These are phyloP conservation scores for Pseudomugil tenellus DNA, from an alignment of 2,797 vertebrate species.

Conservation along the genomic window DNA sequence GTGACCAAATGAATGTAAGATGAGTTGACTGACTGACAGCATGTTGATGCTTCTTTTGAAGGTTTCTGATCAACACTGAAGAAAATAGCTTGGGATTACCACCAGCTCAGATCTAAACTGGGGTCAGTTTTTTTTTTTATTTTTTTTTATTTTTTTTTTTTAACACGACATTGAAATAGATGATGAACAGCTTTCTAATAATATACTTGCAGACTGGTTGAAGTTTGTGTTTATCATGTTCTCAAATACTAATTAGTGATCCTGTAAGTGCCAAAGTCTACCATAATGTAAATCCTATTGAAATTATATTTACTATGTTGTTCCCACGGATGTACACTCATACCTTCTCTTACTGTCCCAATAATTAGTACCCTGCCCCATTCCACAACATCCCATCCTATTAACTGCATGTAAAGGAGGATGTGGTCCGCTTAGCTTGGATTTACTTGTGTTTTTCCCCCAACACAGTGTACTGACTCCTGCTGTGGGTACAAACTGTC, in stretches of 20 bases:
- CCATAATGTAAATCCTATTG: slow-evolving; percentile 28
- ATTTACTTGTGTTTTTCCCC: slow-evolving; percentile 75
- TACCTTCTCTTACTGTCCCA: slow-evolving; percentile 47
- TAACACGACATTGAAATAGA: slow-evolving; percentile 25
- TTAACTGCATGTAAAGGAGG: slow-evolving; percentile 70
- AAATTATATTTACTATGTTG: slow-evolving; percentile 18
- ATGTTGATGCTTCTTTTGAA: background rate
- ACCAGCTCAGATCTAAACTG: slow-evolving; percentile 8
- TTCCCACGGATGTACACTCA: slow-evolving; percentile 31
- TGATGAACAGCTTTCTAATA: slow-evolving; percentile 13
- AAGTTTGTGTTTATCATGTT: slow-evolving; percentile 4
- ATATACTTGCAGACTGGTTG: slow-evolving; percentile 21
- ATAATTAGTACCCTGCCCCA: slow-evolving; percentile 51
- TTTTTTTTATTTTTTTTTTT: background rate
- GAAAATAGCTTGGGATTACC: background rate
- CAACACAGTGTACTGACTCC: slow-evolving; percentile 67
- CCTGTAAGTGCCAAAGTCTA: slow-evolving; percentile 10
- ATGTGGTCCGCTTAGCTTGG: slow-evolving; percentile 73
- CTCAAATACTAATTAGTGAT: slow-evolving; percentile 25
- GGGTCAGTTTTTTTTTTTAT: background rate
- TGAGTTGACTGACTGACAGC: background rate
- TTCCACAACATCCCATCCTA: slow-evolving; percentile 47
- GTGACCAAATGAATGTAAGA: background rate
- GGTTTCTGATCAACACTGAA: background rate
- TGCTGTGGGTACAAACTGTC: slow-evolving; percentile 56